Evolutionary conservation across 2,888 invertebrate species (phyloP), one percentile per base, ranked within the genome.

Genomic region (Oscheius myriophilus): DNA sequence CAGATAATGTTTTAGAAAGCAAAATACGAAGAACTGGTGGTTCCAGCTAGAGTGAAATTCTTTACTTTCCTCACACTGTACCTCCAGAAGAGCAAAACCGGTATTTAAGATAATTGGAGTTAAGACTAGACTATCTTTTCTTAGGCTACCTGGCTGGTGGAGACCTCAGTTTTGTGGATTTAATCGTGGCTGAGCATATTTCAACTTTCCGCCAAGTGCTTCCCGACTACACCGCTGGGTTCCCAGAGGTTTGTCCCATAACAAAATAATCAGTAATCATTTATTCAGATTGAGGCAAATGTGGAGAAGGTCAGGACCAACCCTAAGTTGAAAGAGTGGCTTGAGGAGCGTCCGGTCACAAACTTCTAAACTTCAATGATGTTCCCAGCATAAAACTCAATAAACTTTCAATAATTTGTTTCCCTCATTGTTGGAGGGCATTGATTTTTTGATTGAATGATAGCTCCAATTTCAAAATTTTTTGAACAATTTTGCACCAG

Each of bases 61-160:
- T 51, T 72, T 23, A 26, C 64, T 0, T 67, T 72, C 43, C 33
- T 76, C 18, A 62, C 45, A 1, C 58, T 43, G n/a, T 61, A 26
- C 23, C 33, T 76, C 52, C 64, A 71, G 55, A 74, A 71, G 59
- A 76, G 74, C 67, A 71, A 66, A n/a, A 70, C 70, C 2, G 71
- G 68, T 68, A n/a, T n/a, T 25, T 33, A 9, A 9, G 33, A 33
- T 6, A 33, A 33, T 9, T 33, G 3, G 33, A 9, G 6, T 9
- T 33, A 18, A 49, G 11, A 21, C 11, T 16, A 39, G 12, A 18
- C 2, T 4, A 52, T 23, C 25, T 25, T 11, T 54, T 64, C 54
- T 3, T 33, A 64, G 67, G 64, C 23, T 71, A 52, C 57, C 33
- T 71, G 4, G 46, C 55, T 42, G 71, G 58, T 1, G 69, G 63